Evolutionary conservation across 1,140 invertebrate genomes (phyloP).

Genomic region (Metopolophium dirhodum): DNA sequence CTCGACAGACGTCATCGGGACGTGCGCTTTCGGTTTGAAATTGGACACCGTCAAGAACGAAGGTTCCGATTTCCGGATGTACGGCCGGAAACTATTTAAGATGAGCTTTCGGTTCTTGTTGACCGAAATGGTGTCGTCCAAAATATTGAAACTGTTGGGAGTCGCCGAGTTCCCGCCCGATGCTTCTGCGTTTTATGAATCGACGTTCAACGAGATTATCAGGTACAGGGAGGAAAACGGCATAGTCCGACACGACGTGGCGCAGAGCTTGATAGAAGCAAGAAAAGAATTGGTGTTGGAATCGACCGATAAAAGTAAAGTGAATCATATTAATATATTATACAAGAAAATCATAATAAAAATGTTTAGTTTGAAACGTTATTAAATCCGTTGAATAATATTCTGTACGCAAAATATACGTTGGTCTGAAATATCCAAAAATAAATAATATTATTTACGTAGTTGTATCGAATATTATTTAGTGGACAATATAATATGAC

Average conservation of each 20-base stretch:
- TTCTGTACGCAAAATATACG: no score
- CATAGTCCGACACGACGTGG: constrained; percentile 65
- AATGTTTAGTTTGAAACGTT: no score
- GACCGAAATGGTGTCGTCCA: not conserved
- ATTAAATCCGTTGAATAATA: no score
- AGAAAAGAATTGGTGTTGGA: not conserved
- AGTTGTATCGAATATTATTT: no score
- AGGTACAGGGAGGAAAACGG: constrained; percentile 64
- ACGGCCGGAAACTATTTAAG: constrained; percentile 59
- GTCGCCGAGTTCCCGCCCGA: not conserved
- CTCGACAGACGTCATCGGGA: constrained; percentile 52
- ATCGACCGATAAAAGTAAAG: no score
- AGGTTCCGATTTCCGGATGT: constrained; percentile 64
- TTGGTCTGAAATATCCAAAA: no score
- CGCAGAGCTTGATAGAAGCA: constrained; percentile 65
- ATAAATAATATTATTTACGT: no score
- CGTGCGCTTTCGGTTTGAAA: constrained; percentile 50
- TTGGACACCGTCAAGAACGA: not conserved
- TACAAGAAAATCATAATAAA: no score
- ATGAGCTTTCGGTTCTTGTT: constrained; percentile 21
- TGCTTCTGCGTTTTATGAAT: constrained; percentile 60
- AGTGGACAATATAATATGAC: no score
- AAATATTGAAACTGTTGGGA: not conserved
- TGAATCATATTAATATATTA: no score
- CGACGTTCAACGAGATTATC: constrained; percentile 62